Conservation (phyloP, 2,113 vertebrate species). For the Larimichthys polyactis region DNA sequence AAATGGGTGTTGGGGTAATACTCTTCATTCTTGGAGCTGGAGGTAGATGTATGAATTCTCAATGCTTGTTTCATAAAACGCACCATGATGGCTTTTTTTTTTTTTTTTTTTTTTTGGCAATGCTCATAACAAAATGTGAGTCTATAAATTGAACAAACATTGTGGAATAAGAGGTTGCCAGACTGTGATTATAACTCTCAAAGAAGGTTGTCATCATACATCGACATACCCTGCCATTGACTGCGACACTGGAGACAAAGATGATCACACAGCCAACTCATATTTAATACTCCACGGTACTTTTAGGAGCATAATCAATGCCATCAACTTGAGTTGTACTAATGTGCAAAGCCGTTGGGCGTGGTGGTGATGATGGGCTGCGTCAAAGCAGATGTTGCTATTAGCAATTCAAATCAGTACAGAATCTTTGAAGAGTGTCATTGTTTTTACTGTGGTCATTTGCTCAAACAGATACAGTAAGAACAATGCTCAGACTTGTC, state of each 20-base stretch:
- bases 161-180: conserved; percentile 3
- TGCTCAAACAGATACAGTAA: background rate
- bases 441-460: background rate
- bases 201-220: conserved; percentile 31
- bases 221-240: background rate
- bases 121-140: conserved; percentile 28
- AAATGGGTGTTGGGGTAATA: conserved; percentile 34
- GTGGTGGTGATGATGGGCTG: background rate
- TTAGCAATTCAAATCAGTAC: background rate
- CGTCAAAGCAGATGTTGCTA: background rate
- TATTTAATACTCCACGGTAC: conserved; percentile 13
- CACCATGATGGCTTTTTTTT: conserved; percentile 5
- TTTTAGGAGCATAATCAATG: background rate
- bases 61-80: conserved; percentile 31
- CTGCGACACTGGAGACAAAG: conserved; percentile 27
- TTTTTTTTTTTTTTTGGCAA: background rate
- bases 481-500: background rate
- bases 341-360: background rate
- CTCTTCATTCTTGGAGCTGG: conserved; percentile 36
- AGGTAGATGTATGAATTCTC: conserved; percentile 35
- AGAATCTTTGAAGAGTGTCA: background rate
- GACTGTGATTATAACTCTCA: conserved; percentile 15
- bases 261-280: conserved; percentile 3
- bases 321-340: conserved; percentile 10
- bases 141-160: conserved; percentile 34